Conservation (phyloP, 2,888 invertebrate species). For the Lottia gigantea region DNA sequence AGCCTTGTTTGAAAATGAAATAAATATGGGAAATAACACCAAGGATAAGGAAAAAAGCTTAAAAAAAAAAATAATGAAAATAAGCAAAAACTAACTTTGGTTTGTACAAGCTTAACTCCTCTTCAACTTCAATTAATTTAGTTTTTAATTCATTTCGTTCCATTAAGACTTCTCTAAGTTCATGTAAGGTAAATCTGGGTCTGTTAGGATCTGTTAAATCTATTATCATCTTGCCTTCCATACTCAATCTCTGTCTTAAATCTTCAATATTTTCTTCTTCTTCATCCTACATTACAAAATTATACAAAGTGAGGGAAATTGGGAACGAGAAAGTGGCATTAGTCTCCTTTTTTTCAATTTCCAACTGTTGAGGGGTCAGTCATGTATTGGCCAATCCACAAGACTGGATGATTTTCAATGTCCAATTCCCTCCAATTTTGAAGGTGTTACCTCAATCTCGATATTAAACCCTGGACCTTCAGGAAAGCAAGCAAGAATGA, state of each 20-base stretch:
- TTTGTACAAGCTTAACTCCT: slow-evolving; percentile 84
- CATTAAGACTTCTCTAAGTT: slow-evolving; percentile 85
- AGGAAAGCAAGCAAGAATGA: no score
- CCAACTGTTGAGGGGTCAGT: no score
- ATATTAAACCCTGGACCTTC: no score
- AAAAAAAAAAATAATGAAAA: not conserved
- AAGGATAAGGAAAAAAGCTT: not conserved
- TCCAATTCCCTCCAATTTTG: no score
- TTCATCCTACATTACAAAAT: slow-evolving; percentile 18
- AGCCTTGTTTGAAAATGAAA: slow-evolving; percentile 21
- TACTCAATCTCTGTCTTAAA: slow-evolving; percentile 51
- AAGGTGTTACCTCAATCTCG: no score
- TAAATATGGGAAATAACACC: not conserved
- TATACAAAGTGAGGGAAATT: no score
- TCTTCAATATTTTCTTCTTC: slow-evolving; percentile 42
- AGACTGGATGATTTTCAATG: no score
- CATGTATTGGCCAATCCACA: no score
- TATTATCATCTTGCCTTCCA: slow-evolving; percentile 64
- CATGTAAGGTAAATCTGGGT: slow-evolving; percentile 85
- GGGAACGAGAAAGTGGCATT: no score
- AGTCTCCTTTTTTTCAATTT: no score
- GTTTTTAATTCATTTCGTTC: slow-evolving; percentile 94
- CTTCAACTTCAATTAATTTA: slow-evolving; percentile 91
- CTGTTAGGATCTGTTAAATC: slow-evolving; percentile 72
- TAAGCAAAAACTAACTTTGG: slow-evolving; percentile 69